Evolutionary conservation across 2,113 vertebrate species (phyloP), one percentile per base, ranked within the genome.

Genomic region (Paramormyrops kingsleyae): DNA sequence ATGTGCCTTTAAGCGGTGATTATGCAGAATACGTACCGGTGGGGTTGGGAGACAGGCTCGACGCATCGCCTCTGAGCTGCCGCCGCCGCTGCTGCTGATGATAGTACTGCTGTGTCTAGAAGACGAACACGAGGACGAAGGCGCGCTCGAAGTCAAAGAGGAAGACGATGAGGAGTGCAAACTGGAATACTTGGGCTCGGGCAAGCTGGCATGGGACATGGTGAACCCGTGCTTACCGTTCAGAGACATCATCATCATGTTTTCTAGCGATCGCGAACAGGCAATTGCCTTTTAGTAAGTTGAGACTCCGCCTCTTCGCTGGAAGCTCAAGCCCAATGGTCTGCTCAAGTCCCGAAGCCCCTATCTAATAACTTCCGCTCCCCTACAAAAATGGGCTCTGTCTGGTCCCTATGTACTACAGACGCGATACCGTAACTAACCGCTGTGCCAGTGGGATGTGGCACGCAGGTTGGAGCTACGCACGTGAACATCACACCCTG

Each of bases 171-270:
- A 97, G 87, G 97, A 96, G 94, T 99, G 98, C 95, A 99, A 95
- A 9, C 95, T 95, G 87, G 97, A 97, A 92, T 98, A 99, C 94
- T 99, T 99, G 94, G 95, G 95, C 91, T 99, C 98, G 93, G 97
- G 96, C 96, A 98, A 95, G 96, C 96, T 96, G 96, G 95, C 93
- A 95, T 98, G 98, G 21, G 97, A 96, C 97, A 98, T 97, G 93
- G 96, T 95, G 93, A 99, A 99, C 88, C 95, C 95, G 96, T 99
- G 98, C 97, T 99, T 99, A 97, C 97, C 97, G 97, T 97, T 99
- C 94, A 99, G 95, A 93, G 98, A 98, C 98, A 99, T 99, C 98
- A 99, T 99, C 98, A 98, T 99, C 97, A 97, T 98, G 92, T 95
- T 97, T 95, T 95, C 95, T 84, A 95, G 93, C 92, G 92, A 94